Conservation (phyloP, 2,888 invertebrate genomes). For the Galeruca laticollis region DNA sequence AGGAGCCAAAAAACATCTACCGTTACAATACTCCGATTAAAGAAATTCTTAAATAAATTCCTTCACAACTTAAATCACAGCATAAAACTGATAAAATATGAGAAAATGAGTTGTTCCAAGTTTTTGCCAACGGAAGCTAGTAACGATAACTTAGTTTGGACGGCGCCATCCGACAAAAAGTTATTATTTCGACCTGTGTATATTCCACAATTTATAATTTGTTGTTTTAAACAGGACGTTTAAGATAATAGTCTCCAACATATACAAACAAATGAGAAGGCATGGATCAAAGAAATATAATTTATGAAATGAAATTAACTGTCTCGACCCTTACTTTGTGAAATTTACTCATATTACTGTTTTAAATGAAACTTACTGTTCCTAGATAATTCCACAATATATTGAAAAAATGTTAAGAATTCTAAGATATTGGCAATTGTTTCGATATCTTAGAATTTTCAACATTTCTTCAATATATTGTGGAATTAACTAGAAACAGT, state of each 20-base stretch:
- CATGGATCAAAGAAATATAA: too few relatives aligned
- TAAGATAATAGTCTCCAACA: conserved; percentile 11
- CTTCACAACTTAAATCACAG: conserved; percentile 14
- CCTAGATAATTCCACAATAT: too few relatives aligned
- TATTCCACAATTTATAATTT: conserved; percentile 37
- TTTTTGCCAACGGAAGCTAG: conserved; percentile 34
- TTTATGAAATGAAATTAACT: too few relatives aligned
- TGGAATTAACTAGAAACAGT: too few relatives aligned
- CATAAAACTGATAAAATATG: conserved; percentile 33
- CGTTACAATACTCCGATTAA: neutral
- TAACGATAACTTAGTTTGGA: conserved; percentile 26
- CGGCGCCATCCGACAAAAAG: conserved; percentile 39
- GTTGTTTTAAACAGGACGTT: conserved; percentile 16
- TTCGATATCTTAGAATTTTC: too few relatives aligned
- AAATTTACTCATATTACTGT: too few relatives aligned
- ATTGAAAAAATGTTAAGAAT: too few relatives aligned
- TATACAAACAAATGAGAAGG: neutral
- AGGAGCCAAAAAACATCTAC: conserved; percentile 1
- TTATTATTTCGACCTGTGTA: conserved; percentile 37
- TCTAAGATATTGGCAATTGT: too few relatives aligned
- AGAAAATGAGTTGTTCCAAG: conserved; percentile 34
- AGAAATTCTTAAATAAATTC: conserved; percentile 20
- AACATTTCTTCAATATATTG: too few relatives aligned
- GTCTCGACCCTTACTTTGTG: too few relatives aligned
- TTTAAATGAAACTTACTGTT: too few relatives aligned